These are phyloP conservation scores for Phalanger gymnotis DNA, from an alignment of 2,797 vertebrate species.

Conservation along the genomic window DNA sequence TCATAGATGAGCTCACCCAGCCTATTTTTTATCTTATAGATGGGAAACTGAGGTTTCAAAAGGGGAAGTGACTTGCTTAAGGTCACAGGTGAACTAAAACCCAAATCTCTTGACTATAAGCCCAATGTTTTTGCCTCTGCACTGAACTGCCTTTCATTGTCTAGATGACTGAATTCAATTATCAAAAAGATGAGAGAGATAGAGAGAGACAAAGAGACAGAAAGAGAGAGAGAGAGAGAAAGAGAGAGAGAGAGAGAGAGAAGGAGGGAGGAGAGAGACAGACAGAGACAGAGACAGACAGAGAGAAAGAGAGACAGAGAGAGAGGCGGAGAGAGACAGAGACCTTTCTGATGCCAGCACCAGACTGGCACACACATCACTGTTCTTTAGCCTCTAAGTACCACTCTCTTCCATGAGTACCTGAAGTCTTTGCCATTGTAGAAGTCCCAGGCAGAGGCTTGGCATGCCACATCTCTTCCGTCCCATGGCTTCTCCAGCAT, in stretches of 20 bases:
- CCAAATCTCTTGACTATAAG: background rate
- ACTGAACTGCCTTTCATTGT: background rate
- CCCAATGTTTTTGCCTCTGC: background rate
- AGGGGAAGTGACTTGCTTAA: background rate
- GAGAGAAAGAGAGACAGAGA: background rate
- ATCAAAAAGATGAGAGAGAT: background rate
- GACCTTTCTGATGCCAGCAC: fast-evolving
- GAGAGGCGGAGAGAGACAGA: background rate
- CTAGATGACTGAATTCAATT: background rate
- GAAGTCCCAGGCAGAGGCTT: slow-evolving; percentile 95
- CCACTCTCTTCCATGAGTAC: slow-evolving; percentile 75
- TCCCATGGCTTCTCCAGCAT: slow-evolving; percentile 90
- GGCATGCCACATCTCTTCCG: slow-evolving; percentile 90
- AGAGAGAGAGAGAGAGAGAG: background rate
- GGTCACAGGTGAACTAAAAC: background rate
- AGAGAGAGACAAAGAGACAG: background rate
- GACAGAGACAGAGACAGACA: background rate
- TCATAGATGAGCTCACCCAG: background rate
- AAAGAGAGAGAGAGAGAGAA: background rate
- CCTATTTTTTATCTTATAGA: background rate
- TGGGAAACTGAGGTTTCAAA: background rate
- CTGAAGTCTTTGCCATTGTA: slow-evolving; percentile 94
- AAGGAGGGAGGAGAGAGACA: background rate
- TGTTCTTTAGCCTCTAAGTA: background rate
- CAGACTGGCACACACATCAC: background rate